Evolutionary conservation across 2,888 invertebrate genomes (phyloP).

Genomic region (Zaprionus lineosus): DNA sequence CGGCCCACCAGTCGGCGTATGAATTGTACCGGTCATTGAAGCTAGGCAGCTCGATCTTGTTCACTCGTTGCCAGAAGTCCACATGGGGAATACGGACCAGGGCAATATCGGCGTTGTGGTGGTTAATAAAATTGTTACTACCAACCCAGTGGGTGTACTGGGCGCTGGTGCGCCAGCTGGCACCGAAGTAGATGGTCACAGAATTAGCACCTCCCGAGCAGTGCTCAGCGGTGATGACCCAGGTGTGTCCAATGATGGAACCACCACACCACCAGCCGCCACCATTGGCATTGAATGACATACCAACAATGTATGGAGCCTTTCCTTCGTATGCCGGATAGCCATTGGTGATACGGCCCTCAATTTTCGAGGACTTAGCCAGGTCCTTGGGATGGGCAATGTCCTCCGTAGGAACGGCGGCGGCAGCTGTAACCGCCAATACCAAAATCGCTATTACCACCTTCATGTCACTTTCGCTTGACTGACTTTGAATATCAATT

Average conservation of each 20-base stretch:
- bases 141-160: conserved; percentile 53
- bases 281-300: conserved; percentile 42
- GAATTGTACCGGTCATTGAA: conserved; percentile 44
- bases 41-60: conserved; percentile 50
- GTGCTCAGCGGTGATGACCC: conserved; percentile 73
- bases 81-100: conserved; percentile 62
- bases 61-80: conserved; percentile 47
- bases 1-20: conserved; percentile 43
- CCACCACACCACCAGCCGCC: conserved; percentile 72
- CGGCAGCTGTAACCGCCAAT: no score
- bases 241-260: conserved; percentile 64
- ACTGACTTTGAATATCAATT: no score
- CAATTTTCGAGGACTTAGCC: conserved; percentile 32
- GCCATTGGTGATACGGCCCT: conserved; percentile 72
- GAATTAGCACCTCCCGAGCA: conserved; percentile 54
- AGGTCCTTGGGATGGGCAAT: conserved; percentile 43
- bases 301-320: conserved; percentile 70
- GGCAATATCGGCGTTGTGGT: conserved; percentile 52
- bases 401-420: no score
- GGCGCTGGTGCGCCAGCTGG: conserved; percentile 57
- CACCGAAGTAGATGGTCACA: conserved; percentile 56
- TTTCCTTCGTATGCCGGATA: conserved; percentile 59
- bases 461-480: no score
- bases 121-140: conserved; percentile 42
- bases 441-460: no score